Percentiles rank a stretch among this genome's conserved stretches.
Evolutionary conservation across 2,888 invertebrate genomes (phyloP).

Genomic region (Eristalis tenax): DNA sequence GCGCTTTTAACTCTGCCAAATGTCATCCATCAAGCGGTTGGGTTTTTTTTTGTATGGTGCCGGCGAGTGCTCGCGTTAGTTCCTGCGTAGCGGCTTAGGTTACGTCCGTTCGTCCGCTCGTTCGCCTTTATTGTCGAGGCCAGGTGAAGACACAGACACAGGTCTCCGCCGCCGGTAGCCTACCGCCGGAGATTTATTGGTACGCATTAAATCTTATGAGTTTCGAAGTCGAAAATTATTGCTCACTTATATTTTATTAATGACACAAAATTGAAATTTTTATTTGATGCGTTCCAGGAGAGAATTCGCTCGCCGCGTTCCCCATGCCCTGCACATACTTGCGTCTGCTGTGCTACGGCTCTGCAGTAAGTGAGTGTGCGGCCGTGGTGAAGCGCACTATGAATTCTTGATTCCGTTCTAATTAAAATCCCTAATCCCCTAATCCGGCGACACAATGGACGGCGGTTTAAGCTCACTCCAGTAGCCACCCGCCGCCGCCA

Average conservation of each 20-base stretch:
- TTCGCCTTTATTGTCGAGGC: slow-evolving; percentile 41
- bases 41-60: slow-evolving; percentile 7
- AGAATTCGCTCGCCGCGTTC: slow-evolving; percentile 33
- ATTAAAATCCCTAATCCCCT: slow-evolving; percentile 65
- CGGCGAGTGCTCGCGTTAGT: slow-evolving; percentile 19
- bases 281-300: slow-evolving; percentile 63
- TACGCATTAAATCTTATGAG: slow-evolving; percentile 65
- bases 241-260: slow-evolving; percentile 71
- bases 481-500: neutral
- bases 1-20: slow-evolving; percentile 32
- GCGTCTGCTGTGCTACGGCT: neutral
- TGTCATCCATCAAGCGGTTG: slow-evolving; percentile 56
- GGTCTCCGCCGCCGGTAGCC: neutral
- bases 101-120: slow-evolving; percentile 13
- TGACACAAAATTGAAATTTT: slow-evolving; percentile 71
- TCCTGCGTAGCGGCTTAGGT: slow-evolving; percentile 4
- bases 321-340: neutral
- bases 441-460: slow-evolving; percentile 52
- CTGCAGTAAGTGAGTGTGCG: neutral
- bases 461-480: neutral
- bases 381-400: slow-evolving; percentile 30
- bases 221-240: slow-evolving; percentile 68
- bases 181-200: slow-evolving; percentile 50
- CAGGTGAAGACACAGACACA: slow-evolving; percentile 59
- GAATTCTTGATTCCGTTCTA: slow-evolving; percentile 68